These are phyloP conservation scores for Tanytarsus gracilentus DNA, from an alignment of 2,888 invertebrate genomes.

Conservation along the genomic window DNA sequence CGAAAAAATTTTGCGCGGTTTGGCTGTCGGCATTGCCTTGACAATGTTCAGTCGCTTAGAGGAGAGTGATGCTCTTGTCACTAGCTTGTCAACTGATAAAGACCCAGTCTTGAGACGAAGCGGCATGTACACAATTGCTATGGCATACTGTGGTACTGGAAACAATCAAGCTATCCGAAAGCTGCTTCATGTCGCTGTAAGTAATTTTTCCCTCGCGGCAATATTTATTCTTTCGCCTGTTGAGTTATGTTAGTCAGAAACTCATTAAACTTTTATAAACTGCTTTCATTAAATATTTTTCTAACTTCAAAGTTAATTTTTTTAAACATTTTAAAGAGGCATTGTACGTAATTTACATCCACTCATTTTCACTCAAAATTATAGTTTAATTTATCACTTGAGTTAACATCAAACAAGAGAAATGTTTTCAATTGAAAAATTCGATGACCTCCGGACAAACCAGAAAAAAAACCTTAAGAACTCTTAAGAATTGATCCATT, in stretches of 20 bases:
- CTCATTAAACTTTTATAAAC: conserved; percentile 6
- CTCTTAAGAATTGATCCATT: too few relatives aligned
- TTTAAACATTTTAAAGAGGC: not conserved
- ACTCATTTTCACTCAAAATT: too few relatives aligned
- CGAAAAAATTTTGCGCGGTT: conserved; percentile 93
- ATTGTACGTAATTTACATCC: too few relatives aligned
- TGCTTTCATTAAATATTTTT: not conserved
- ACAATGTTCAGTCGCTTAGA: conserved; percentile 96
- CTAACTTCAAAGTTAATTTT: not conserved
- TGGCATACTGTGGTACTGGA: conserved; percentile 97
- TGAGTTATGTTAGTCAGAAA: not conserved
- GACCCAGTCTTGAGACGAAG: conserved; percentile 90
- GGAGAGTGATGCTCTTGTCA: conserved; percentile 89
- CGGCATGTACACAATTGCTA: conserved; percentile 96
- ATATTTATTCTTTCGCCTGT: too few relatives aligned
- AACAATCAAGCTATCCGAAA: conserved; percentile 94
- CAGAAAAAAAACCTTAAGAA: too few relatives aligned
- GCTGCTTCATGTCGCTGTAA: conserved; percentile 88
- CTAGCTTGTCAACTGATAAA: conserved; percentile 82
- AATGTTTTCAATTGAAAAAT: not conserved
- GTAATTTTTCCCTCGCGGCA: too few relatives aligned
- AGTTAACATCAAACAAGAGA: too few relatives aligned
- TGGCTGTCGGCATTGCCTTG: conserved; percentile 92
- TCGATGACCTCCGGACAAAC: too few relatives aligned
- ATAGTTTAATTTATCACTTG: too few relatives aligned